Base-by-base conservation (phyloP, 2,888 invertebrate species). In the Drosophila algonquin region DNA sequence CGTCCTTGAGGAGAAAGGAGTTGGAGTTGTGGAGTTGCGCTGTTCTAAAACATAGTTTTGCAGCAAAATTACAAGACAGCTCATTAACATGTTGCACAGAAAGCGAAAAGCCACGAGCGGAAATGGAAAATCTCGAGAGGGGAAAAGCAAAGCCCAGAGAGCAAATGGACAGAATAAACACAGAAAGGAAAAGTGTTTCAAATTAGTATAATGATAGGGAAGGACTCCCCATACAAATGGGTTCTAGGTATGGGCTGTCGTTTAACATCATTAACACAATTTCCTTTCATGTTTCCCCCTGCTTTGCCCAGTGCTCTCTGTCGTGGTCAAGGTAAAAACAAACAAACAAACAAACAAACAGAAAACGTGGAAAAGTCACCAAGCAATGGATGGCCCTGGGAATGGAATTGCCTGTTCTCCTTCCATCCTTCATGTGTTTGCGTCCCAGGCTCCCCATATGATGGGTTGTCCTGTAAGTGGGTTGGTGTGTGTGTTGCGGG, bases 211-310 rank as follows among this genome's bases (percentile, higher is more conserved):
- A 40, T 14, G 14, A 46, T 24, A 18, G 10, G 45, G 6, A 44
- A 44, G 51, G 10, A 21, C 9, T 10, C 45, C 35, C 52, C 32
- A n/a, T n/a, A 27, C n/a, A 12, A 44, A 21, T 53, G 21, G n/a
- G 27, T 21, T 47, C 24, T 6, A 7, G 6, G 40, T 35, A 64
- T 63, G 59, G 62, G 46, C 50, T 54, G 64, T 40, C 51, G 74
- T 70, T 77, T 61, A 61, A 70, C 81, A 79, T 69, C 75, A 71
- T 78, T 82, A 73, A 82, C 73, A 80, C 73, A 68, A 71, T 82
- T 78, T 76, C 76, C 75, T 76, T 80, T 76, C 68, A 67, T 76
- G 72, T 64, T 64, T 73, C 18, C 18, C 18, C 12, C 16, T 53
- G 16, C 9, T 12, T 27, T 16, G 46, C 27, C 14, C 12, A 14